Evolutionary conservation across 2,113 vertebrate genomes (phyloP).

Genomic region (Scartelaos histophorus): DNA sequence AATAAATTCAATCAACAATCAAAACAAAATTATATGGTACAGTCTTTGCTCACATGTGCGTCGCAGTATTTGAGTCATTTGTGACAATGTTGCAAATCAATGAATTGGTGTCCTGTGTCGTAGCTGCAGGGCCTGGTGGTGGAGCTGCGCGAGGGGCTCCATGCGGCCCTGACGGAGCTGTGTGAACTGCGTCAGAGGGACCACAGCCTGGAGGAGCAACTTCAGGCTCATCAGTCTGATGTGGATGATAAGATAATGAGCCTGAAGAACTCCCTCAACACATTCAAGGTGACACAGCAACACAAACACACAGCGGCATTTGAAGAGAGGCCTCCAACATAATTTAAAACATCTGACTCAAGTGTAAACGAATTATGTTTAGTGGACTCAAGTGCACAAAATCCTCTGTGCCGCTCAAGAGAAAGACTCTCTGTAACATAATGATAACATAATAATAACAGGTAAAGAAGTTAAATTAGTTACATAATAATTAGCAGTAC

Average conservation of each 20-base stretch:
- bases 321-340: conserved; percentile 7
- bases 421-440: background rate
- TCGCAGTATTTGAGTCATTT: background rate
- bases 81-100: background rate
- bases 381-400: conserved; percentile 8
- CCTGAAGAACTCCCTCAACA: conserved; percentile 92
- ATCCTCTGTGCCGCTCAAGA: background rate
- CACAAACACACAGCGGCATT: conserved; percentile 8
- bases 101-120: background rate
- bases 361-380: conserved; percentile 35
- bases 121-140: conserved; percentile 90
- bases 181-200: conserved; percentile 86
- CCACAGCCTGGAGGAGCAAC: conserved; percentile 86
- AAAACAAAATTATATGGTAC: background rate
- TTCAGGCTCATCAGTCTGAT: conserved; percentile 85
- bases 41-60: background rate
- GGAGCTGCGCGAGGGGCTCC: conserved; percentile 90
- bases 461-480: no score
- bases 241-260: conserved; percentile 91
- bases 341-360: conserved; percentile 54
- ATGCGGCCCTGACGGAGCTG: conserved; percentile 85
- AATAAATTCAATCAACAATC: conserved; percentile 55
- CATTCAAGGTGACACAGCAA: conserved; percentile 83
- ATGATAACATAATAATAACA: no score
- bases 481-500: no score